Conservation (phyloP, 2,113 vertebrate species). For the Alethe castanea region DNA sequence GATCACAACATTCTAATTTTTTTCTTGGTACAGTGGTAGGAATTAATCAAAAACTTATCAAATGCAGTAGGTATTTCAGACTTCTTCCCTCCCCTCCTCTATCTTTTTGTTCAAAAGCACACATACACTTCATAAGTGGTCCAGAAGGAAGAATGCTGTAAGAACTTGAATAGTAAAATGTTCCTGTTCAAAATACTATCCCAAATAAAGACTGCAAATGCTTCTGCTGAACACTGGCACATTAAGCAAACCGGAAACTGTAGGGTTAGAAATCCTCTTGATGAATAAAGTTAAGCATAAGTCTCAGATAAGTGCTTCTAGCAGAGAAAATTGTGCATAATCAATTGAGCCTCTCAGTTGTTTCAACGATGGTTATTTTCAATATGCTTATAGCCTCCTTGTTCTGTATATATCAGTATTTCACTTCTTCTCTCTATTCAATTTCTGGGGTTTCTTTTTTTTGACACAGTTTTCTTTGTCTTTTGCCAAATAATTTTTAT, state of each 20-base stretch:
- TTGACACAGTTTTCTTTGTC: neutral
- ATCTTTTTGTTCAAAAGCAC: neutral
- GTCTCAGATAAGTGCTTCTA: neutral
- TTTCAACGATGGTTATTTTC: neutral
- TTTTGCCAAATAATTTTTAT: neutral
- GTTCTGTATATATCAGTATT: neutral
- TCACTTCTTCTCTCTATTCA: neutral
- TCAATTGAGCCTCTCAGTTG: neutral
- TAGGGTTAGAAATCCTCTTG: neutral
- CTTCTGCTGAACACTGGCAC: neutral
- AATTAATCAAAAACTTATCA: neutral
- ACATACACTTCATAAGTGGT: fast-evolving
- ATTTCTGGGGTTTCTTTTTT: neutral
- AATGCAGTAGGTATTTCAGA: neutral
- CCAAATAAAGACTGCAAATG: neutral
- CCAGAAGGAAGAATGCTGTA: neutral
- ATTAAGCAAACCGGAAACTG: neutral
- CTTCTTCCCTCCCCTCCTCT: fast-evolving
- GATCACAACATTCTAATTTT: neutral
- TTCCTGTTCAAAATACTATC: neutral
- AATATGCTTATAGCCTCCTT: neutral
- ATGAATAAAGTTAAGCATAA: neutral
- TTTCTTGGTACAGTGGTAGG: neutral
- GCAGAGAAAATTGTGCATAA: neutral
- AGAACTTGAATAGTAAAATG: neutral